These are phyloP conservation scores for Allygus modestus DNA, from an alignment of 2,888 invertebrate species.

Conservation along the genomic window DNA sequence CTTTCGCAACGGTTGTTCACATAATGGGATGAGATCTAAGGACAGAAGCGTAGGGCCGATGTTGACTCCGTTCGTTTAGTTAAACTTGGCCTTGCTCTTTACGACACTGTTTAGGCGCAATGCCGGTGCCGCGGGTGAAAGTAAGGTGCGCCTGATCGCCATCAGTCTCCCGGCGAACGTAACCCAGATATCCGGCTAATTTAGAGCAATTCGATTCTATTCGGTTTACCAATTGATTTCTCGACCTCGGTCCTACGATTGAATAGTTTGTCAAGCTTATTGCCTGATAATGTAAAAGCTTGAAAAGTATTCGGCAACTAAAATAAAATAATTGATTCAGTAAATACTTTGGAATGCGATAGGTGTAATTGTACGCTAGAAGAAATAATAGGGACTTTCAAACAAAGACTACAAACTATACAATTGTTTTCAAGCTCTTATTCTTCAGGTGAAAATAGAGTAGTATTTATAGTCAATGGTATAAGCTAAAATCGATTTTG, in stretches of 20 bases:
- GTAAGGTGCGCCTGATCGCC: slow-evolving; percentile 18
- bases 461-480: too few relatives aligned
- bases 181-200: slow-evolving; percentile 45
- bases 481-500: too few relatives aligned
- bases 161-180: slow-evolving; percentile 21
- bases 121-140: slow-evolving; percentile 8
- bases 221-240: slow-evolving; percentile 27
- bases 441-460: too few relatives aligned
- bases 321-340: too few relatives aligned
- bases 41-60: slow-evolving; percentile 8
- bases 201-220: slow-evolving; percentile 22
- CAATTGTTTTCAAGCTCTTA: too few relatives aligned
- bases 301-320: too few relatives aligned
- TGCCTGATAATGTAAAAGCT: not conserved
- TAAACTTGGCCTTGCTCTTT: slow-evolving; percentile 40
- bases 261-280: slow-evolving; percentile 17
- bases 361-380: too few relatives aligned
- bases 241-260: slow-evolving; percentile 34
- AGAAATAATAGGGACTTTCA: too few relatives aligned
- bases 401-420: too few relatives aligned
- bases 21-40: not conserved
- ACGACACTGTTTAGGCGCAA: slow-evolving; percentile 12
- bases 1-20: slow-evolving; percentile 34
- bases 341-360: too few relatives aligned
- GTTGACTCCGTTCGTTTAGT: too few relatives aligned